These are phyloP conservation scores for Cephalotes varians DNA, from an alignment of 2,888 invertebrate genomes.

Conservation along the genomic window DNA sequence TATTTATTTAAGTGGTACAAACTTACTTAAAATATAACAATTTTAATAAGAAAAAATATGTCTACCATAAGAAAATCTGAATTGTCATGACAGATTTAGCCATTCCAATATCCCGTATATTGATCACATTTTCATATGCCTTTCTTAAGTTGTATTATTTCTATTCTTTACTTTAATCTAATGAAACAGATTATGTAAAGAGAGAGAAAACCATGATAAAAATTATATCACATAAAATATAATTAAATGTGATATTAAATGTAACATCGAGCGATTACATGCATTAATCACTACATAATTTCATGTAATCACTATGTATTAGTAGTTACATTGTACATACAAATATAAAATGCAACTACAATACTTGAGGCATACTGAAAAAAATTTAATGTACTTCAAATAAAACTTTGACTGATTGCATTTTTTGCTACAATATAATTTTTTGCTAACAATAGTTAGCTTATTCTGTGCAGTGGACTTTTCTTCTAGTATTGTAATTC, in stretches of 20 bases:
- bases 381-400: not conserved
- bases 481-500: conserved; percentile 5
- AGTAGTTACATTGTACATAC: conserved; percentile 11
- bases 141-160: conserved; percentile 5
- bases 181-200: conserved; percentile 14
- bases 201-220: conserved; percentile 25
- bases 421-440: not conserved
- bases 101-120: conserved; percentile 10
- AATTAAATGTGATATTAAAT: conserved; percentile 24
- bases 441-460: not conserved
- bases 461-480: conserved; percentile 25
- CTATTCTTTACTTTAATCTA: conserved; percentile 21
- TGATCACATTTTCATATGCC: conserved; percentile 32
- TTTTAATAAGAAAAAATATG: conserved; percentile 44
- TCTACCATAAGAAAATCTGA: conserved; percentile 57
- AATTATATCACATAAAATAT: conserved; percentile 10
- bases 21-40: conserved; percentile 52
- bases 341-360: conserved; percentile 25
- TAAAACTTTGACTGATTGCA: not conserved
- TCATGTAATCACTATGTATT: conserved; percentile 20
- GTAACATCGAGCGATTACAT: conserved; percentile 4
- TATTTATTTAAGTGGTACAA: conserved; percentile 30
- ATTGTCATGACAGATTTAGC: conserved; percentile 60
- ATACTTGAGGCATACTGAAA: conserved; percentile 1
- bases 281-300: not conserved